phyloP scores from a whole-genome alignment of 2,888 invertebrate species.

The Andrena camellia region DNA sequence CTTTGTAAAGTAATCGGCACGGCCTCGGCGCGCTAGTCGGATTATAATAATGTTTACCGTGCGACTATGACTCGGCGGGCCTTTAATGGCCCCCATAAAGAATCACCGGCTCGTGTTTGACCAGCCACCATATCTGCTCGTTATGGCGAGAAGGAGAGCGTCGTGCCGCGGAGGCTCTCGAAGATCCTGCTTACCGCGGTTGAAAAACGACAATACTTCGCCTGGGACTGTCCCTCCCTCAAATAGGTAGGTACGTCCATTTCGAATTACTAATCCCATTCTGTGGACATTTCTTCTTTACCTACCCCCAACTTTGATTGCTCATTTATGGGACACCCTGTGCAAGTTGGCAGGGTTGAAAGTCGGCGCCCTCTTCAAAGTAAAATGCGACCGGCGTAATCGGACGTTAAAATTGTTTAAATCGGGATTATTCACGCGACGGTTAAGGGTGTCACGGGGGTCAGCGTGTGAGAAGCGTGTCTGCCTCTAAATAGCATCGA shows the following conservation, averaged over 20 bases:
- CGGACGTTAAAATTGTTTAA: constrained; percentile 21
- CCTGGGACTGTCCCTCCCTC: neutral
- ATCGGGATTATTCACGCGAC: constrained; percentile 42
- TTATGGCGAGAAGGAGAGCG: constrained; percentile 57
- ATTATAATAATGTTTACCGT: constrained; percentile 80
- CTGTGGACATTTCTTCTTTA: neutral
- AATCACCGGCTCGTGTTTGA: constrained; percentile 76
- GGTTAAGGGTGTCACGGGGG: constrained; percentile 56
- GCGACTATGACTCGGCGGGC: constrained; percentile 73
- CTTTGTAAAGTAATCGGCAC: constrained; percentile 74
- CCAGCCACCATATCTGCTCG: constrained; percentile 76
- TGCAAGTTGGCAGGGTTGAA: neutral
- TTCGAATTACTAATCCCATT: constrained; percentile 6
- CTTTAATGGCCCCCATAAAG: constrained; percentile 80
- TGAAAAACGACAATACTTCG: constrained; percentile 22
- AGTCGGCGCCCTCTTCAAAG: neutral
- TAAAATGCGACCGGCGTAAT: neutral
- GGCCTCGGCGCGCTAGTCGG: constrained; percentile 66
- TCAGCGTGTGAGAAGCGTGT: constrained; percentile 63
- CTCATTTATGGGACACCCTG: neutral
- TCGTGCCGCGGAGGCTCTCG: constrained; percentile 20
- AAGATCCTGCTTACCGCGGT: constrained; percentile 36
- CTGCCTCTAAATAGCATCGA: constrained; percentile 66
- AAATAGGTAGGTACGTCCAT: neutral
- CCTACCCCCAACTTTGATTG: too few species aligned